Base-by-base conservation (phyloP, 2,113 vertebrate species). In the Cnemophilus loriae region DNA sequence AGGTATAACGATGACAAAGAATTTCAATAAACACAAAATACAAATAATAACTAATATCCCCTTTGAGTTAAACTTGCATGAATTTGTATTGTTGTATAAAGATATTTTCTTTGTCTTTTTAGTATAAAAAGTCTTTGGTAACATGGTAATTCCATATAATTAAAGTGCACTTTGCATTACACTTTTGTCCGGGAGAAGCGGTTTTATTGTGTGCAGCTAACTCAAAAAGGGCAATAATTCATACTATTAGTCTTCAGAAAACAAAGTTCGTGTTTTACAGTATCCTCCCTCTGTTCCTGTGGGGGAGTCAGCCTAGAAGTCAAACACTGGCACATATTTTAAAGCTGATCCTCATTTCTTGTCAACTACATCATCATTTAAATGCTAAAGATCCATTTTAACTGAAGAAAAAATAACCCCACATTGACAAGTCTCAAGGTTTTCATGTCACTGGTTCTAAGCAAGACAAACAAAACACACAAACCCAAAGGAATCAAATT, bases 241-340 rank as follows among this genome's bases (percentile, higher is more conserved):
- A 81, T 65, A 74, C 33, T 87, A 80, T 73, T 88, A 94, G 30
- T 88, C 78, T 84, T 89, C 75, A 91, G 50, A 95, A 94, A 93
- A 94, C 74, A 96, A 89, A 90, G 75, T 73, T 4, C 39, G 1
- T 67, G 90, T 92, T 93, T 92, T 90, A 91, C 49, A 81, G 65
- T 79, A 94, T 67, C 42, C n/a, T 93, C 81, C 49, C 53, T 82
- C 67, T 75, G 49, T 64, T 93, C 63, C 60, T 78, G 30, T 16
- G 39, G 15, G 18, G n/a, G 55, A 75, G 53, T 57, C 56, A 74
- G 69, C 76, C 93, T 81, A 69, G 30, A 93, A 91, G 59, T 90
- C 64, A 89, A 95, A 90, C 35, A 82, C 14, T 67, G 57, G 77
- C 44, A 87, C 14, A 61, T 28, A 68, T 92, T 89, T 89, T 80